Evolutionary conservation across 2,113 vertebrate genomes (phyloP).

Genomic region (Entelurus aequoreus): DNA sequence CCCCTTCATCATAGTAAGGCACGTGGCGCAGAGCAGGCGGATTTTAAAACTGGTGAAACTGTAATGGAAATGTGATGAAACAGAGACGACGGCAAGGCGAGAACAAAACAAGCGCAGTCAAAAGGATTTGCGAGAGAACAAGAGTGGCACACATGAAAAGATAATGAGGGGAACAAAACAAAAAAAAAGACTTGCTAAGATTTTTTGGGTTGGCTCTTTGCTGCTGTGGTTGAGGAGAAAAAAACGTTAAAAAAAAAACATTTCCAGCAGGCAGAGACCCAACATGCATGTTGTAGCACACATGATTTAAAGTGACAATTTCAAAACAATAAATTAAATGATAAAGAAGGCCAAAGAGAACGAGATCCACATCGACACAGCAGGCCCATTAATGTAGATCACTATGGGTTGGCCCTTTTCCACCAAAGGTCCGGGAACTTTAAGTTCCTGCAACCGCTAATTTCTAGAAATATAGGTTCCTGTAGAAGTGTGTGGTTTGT

Average conservation of each 20-base stretch:
- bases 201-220: conserved; percentile 5
- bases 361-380: neutral
- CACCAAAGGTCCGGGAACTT: no score
- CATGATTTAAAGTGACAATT: conserved; percentile 17
- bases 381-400: neutral
- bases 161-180: conserved; percentile 2
- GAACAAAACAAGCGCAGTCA: neutral
- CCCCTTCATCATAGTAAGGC: conserved; percentile 6
- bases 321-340: conserved; percentile 20
- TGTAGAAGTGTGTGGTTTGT: no score
- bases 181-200: conserved; percentile 20
- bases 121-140: conserved; percentile 1
- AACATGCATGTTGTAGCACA: conserved; percentile 18
- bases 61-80: conserved; percentile 18
- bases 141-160: conserved; percentile 9
- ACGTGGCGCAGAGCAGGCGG: conserved; percentile 15
- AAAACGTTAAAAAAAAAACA: conserved; percentile 2
- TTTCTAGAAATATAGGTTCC: no score
- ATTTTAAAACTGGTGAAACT: conserved; percentile 1
- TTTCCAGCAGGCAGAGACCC: conserved; percentile 21
- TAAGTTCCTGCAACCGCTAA: no score
- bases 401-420: no score
- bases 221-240: conserved; percentile 7
- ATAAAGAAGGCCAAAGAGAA: conserved; percentile 3
- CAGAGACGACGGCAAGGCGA: conserved; percentile 4